Conservation (phyloP, 2,797 vertebrate genomes). For the Clarias fuscus region DNA sequence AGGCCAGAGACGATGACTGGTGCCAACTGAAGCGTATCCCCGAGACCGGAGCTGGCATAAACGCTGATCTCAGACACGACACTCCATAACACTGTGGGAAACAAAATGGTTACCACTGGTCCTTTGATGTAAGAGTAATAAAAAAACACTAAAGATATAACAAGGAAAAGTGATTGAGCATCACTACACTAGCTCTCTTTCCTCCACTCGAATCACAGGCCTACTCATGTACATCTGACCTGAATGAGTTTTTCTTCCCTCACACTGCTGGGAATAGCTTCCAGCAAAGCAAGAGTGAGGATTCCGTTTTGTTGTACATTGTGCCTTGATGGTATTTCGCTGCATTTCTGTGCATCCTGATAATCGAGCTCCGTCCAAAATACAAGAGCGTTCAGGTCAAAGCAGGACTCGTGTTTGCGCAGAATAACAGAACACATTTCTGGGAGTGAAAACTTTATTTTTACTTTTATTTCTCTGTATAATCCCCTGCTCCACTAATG, state of each 20-base stretch:
- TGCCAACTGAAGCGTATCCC: constrained; percentile 21
- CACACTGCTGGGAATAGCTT: neutral
- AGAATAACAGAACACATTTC: no score
- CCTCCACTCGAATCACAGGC: neutral
- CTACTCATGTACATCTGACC: neutral
- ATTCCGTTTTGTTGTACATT: neutral
- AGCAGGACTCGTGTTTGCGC: no score
- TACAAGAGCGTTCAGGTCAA: no score
- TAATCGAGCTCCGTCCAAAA: neutral
- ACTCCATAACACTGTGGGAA: no score
- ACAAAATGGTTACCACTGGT: neutral
- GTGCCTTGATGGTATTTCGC: neutral
- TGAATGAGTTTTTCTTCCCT: neutral
- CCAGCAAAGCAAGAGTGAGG: neutral
- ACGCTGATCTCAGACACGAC: neutral
- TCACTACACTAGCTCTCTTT: neutral
- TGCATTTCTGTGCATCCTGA: neutral
- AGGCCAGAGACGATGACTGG: neutral
- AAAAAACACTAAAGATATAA: neutral
- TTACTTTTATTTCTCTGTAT: no score
- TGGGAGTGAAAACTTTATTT: no score
- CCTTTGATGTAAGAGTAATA: neutral
- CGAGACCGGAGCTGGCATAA: neutral
- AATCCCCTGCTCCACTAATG: no score
- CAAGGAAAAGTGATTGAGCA: neutral